Conservation (phyloP, 2,113 vertebrate genomes). For the Zeus faber region DNA sequence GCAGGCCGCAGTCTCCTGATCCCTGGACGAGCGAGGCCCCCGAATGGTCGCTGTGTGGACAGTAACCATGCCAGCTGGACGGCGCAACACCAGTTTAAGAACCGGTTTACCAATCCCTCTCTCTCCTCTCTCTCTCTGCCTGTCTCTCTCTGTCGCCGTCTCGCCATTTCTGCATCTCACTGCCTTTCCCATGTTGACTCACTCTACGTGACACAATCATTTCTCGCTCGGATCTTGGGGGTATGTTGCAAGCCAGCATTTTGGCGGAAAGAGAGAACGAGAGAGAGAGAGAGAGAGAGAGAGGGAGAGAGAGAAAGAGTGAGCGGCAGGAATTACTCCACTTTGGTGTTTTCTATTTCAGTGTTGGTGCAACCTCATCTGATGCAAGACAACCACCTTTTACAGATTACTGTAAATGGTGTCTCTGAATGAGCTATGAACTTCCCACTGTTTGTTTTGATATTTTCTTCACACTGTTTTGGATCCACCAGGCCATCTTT, state of each 20-base stretch:
- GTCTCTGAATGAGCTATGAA: too few relatives aligned
- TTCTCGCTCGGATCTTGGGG: background rate
- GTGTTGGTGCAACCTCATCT: too few relatives aligned
- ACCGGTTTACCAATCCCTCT: background rate
- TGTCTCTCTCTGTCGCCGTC: background rate
- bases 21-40: background rate
- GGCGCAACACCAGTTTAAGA: background rate
- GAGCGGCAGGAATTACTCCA: too few relatives aligned
- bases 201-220: background rate
- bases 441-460: too few relatives aligned
- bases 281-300: too few relatives aligned
- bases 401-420: too few relatives aligned
- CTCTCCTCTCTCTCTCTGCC: background rate
- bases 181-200: background rate
- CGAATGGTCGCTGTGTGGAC: constrained; percentile 1
- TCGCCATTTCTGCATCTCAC: background rate
- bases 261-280: background rate
- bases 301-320: too few relatives aligned
- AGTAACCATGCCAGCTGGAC: constrained; percentile 12
- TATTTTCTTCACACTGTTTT: too few relatives aligned
- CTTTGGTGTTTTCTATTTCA: too few relatives aligned
- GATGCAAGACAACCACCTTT: too few relatives aligned
- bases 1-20: constrained; percentile 10
- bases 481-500: too few relatives aligned
- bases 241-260: background rate